Evolutionary conservation across 2,113 vertebrate genomes (phyloP).

Genomic region (Elaphurus davidianus): DNA sequence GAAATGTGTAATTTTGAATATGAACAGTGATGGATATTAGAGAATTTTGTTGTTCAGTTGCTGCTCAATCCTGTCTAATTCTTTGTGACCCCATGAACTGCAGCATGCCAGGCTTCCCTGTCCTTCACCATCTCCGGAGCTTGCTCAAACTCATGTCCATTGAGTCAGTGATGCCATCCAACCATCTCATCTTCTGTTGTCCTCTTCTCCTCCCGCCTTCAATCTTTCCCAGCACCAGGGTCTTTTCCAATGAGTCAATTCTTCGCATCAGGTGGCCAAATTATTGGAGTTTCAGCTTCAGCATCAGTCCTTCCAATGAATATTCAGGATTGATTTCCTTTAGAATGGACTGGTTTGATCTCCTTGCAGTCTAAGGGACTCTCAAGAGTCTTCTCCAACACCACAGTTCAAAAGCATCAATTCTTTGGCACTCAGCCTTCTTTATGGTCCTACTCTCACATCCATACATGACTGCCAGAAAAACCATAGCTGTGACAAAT

Average conservation of each 20-base stretch:
- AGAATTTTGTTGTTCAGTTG: not conserved
- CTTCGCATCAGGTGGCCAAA: rapidly evolving
- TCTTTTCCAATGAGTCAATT: not conserved
- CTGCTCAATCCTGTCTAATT: not conserved
- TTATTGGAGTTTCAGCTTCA: not conserved
- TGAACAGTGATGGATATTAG: not conserved
- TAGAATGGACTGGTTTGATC: not conserved
- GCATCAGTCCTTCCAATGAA: not conserved
- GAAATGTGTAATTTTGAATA: not conserved
- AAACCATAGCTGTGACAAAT: not conserved
- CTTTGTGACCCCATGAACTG: not conserved
- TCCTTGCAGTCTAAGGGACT: not conserved
- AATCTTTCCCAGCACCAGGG: not conserved
- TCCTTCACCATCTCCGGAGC: not conserved
- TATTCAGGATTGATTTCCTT: not conserved
- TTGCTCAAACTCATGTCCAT: not conserved
- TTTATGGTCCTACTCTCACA: not conserved
- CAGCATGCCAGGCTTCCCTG: not conserved
- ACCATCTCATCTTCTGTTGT: rapidly evolving
- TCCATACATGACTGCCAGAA: not conserved
- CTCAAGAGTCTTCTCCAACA: not conserved
- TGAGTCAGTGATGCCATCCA: not conserved
- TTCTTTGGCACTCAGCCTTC: not conserved
- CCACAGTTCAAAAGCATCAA: not conserved
- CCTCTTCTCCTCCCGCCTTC: not conserved